Conservation (phyloP, 1,140 invertebrate species). For the Chionoecetes opilio region DNA sequence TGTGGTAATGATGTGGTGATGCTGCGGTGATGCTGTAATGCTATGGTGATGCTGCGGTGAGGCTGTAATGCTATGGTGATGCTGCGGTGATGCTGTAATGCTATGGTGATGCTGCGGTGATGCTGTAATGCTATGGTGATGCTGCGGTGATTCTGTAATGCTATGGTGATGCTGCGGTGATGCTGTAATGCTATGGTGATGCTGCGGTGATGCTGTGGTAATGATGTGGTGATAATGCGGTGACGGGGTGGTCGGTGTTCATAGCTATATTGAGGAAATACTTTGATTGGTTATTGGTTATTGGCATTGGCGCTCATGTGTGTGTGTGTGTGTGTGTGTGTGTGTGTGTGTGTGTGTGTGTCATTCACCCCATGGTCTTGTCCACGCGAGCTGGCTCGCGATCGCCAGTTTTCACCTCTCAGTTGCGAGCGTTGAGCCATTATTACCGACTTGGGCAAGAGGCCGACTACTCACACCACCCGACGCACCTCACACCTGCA, state of each 20-base stretch:
- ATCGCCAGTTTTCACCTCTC: too few relatives aligned
- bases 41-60: too few relatives aligned
- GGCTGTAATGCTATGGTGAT: background rate
- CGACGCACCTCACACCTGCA: too few relatives aligned
- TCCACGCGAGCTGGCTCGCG: too few relatives aligned
- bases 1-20: background rate
- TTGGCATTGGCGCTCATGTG: background rate
- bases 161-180: background rate
- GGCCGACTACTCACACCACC: too few relatives aligned
- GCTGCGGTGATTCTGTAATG: background rate
- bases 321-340: slow-evolving; percentile 27
- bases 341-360: slow-evolving; percentile 9
- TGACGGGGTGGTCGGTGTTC: background rate
- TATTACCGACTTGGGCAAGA: too few relatives aligned
- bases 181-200: too few relatives aligned
- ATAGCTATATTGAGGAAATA: background rate
- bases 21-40: background rate
- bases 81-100: background rate
- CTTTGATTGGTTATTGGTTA: slow-evolving; percentile 12
- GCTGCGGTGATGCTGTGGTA: background rate
- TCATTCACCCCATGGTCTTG: background rate
- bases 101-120: background rate
- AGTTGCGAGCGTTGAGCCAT: too few relatives aligned
- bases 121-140: background rate
- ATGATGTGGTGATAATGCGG: background rate